Conservation (phyloP, 2,797 vertebrate genomes). For the Acanthornis magna region DNA sequence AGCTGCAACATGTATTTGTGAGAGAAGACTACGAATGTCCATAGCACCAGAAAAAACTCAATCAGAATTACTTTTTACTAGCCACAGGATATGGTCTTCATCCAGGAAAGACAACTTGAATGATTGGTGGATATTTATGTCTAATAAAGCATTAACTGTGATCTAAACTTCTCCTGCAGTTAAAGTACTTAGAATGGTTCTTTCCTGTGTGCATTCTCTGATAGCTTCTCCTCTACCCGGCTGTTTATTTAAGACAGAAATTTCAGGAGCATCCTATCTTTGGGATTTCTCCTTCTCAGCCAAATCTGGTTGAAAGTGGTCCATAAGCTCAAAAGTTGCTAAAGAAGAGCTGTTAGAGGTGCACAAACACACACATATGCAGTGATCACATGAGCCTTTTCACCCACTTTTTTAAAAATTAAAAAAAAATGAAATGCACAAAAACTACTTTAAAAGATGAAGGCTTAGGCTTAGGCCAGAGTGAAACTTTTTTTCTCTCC, state of each 20-base stretch:
- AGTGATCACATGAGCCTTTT: background rate
- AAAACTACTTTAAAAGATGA: background rate
- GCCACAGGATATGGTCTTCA: slow-evolving; percentile 4
- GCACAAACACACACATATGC: background rate
- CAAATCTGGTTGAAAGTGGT: background rate
- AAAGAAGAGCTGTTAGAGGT: background rate
- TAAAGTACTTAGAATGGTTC: background rate
- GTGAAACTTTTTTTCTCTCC: background rate
- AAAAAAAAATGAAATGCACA: background rate
- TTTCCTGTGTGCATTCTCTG: slow-evolving; percentile 17
- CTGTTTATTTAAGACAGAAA: background rate
- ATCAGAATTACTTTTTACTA: background rate
- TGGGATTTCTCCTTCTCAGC: background rate
- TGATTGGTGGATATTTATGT: slow-evolving; percentile 5
- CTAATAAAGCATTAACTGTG: slow-evolving; percentile 22
- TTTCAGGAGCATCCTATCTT: background rate
- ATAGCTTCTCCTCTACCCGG: background rate
- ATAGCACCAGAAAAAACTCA: background rate
- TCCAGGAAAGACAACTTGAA: background rate
- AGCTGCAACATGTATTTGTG: background rate
- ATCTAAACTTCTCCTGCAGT: slow-evolving; percentile 12
- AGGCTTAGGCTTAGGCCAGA: background rate
- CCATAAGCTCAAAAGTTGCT: background rate
- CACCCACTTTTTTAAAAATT: background rate
- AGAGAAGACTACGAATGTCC: background rate